A percentile compares a stretch with the other conserved stretches of the same genome.
These are phyloP conservation scores for Hypotaenidia okinawae DNA, from an alignment of 2,797 vertebrate species.

Conservation along the genomic window DNA sequence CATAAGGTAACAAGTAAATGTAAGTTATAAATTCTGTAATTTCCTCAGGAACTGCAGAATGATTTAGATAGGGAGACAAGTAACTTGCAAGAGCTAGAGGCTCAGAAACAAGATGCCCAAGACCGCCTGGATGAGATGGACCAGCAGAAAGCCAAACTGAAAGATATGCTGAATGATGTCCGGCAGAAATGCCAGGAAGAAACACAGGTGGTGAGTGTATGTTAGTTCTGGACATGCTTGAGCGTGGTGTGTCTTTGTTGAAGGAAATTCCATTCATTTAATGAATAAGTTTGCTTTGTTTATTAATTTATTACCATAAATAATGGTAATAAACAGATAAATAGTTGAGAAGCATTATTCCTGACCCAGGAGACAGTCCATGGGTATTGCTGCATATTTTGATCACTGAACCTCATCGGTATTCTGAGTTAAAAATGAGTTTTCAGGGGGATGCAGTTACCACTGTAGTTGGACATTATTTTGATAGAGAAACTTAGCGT, in stretches of 20 bases:
- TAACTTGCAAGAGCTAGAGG: conserved; percentile 92
- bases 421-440: not conserved
- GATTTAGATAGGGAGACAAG: conserved; percentile 92
- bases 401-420: not conserved
- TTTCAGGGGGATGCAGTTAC: not conserved
- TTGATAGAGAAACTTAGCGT: not conserved
- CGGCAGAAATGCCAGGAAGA: conserved; percentile 95
- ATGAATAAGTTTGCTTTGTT: not conserved
- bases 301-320: not conserved
- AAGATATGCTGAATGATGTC: conserved; percentile 94
- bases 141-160: conserved; percentile 95
- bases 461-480: not conserved
- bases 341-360: not conserved
- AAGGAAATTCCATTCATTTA: not conserved
- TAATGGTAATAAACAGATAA: too few relatives aligned
- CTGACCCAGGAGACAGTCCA: not conserved
- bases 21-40: not conserved
- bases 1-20: not conserved
- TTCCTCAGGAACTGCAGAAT: conserved; percentile 90
- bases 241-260: not conserved
- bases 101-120: conserved; percentile 96
- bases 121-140: conserved; percentile 97
- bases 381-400: not conserved
- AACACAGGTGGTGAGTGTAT: conserved; percentile 91
- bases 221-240: not conserved